Base-by-base conservation (phyloP, 2,113 vertebrate genomes). In the Notiomystis cincta region DNA sequence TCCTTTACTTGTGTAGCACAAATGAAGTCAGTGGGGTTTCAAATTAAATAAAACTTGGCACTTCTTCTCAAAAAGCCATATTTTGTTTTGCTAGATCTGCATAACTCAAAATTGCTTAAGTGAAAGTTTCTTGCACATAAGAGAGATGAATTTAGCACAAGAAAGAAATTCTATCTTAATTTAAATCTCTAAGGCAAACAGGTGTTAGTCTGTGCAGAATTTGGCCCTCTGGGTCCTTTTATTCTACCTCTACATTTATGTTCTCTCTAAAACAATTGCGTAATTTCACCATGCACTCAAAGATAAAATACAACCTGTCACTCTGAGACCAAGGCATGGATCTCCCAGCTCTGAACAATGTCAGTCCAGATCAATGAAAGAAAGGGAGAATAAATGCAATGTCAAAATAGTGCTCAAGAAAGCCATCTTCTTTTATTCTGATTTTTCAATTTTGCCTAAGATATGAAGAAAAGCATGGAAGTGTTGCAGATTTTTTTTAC, bases 61-160 rank as follows among this genome's bases (percentile, higher is more conserved):
- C 58, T 80, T 82, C 83, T 73, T 88, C 87, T 85, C 61, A 89
- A 95, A 96, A 82, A 93, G 75, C 45, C 94, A 96, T 91, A 96
- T 95, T 96, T 95, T 96, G 94, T 96, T 96, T 94, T 94, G 84
- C 92, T 96, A 88, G 78, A 96, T 91, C 84, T 95, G 87, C 87
- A 87, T 94, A 95, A 83, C 65, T 87, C 90, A 92, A 58, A 91
- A 95, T 73, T 89, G 84, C 64, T 76, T 86, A 89, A 89, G 83
- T 85, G 82, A 92, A 96, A 96, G 78, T 89, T 94, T 85, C 89
- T 95, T 88, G 79, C 89, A 91, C 81, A 71, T 80, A 91, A 93
- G 38, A 94, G 86, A 80, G 78, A 92, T 90, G 33, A 91, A 94
- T 96, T 96, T 92, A 95, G 82, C 91, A 72, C 58, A 67, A 73